Evolutionary conservation across 2,113 vertebrate genomes (phyloP), one percentile per base, ranked within the genome.

Genomic region (Otolemur garnettii): DNA sequence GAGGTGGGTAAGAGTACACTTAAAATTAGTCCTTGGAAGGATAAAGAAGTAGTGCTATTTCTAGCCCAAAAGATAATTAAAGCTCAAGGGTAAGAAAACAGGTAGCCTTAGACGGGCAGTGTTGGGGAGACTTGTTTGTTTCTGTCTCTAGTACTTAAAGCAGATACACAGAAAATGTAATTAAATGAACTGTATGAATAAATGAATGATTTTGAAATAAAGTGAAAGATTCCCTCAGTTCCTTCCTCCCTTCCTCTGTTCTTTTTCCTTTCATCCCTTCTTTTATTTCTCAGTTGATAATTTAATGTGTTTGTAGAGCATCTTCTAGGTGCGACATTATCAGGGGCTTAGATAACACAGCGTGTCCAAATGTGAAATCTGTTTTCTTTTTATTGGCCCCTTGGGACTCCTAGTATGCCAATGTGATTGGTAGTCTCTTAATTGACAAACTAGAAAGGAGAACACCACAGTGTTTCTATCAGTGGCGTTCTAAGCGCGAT

Each of bases 11-110:
- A 35, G 85, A 45, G 45, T 45, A 7, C 45, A 62, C 74, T 96
- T 94, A 90, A 72, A 81, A 88, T 93, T 83, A 78, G 95, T 78
- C n/a, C 28, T 68, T 53, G 19, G 30, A 78, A 83, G 12, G 71
- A 2, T 10, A 33, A 50, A 78, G 45, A 38, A 12, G 1, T 55
- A 55, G 30, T 84, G 10, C 22, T 72, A 21, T 81, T 94, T 87
- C 42, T 77, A 66, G 55, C 45, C 38, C 10, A 72, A 62, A 62
- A 59, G 30, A 77, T 45, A 45, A 24, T 84, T 62, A 59, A 45
- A 45, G 45, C 5, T 45, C 19, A 84, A 38, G 28, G 57, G 24
- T 88, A 74, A 82, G 18, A 87, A 38, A 64, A 33, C 11, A n/a
- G 38, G 55, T 38, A 72, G 53, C 18, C 19, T 33, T 35, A 35